A percentile compares a stretch with the other conserved stretches of the same genome.
Evolutionary conservation across 2,888 invertebrate species (phyloP).

Genomic region (Dromius quadrimaculatus): DNA sequence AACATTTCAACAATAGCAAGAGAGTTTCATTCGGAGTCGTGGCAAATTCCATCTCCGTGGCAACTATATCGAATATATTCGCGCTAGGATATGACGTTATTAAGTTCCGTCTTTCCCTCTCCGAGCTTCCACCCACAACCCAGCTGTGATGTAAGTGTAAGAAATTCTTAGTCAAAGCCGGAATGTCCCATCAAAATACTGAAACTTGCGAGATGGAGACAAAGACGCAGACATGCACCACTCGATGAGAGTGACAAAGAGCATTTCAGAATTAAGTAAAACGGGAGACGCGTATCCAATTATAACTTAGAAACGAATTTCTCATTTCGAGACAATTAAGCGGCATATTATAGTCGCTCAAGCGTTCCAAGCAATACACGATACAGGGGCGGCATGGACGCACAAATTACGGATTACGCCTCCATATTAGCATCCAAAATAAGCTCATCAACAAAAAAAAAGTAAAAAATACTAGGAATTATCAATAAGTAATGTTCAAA

Average conservation of each 20-base stretch:
- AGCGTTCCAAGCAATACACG: slow-evolving; percentile 60
- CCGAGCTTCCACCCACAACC: not conserved
- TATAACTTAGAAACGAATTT: slow-evolving; percentile 71
- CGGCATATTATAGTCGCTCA: slow-evolving; percentile 69
- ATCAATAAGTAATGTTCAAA: too few relatives aligned
- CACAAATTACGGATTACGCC: too few relatives aligned
- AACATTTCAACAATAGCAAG: slow-evolving; percentile 7
- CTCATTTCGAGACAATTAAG: slow-evolving; percentile 71
- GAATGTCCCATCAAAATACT: slow-evolving; percentile 53
- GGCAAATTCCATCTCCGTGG: slow-evolving; percentile 26
- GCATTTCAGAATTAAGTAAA: slow-evolving; percentile 56
- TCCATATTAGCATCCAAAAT: too few relatives aligned
- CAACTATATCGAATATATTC: slow-evolving; percentile 47
- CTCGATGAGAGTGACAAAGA: slow-evolving; percentile 52
- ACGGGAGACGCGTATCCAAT: slow-evolving; percentile 67
- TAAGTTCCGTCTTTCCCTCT: slow-evolving; percentile 17
- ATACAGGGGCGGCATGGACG: slow-evolving; percentile 28
- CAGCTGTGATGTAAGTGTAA: slow-evolving; percentile 49
- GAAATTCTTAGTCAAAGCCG: slow-evolving; percentile 53
- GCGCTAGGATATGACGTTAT: slow-evolving; percentile 48
- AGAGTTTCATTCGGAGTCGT: too few relatives aligned
- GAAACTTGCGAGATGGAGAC: slow-evolving; percentile 50
- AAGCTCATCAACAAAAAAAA: not conserved
- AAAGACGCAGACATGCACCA: slow-evolving; percentile 20
- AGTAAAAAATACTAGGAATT: too few relatives aligned